Percentiles rank a stretch among this genome's conserved stretches.
Evolutionary conservation across 1,140 invertebrate species (phyloP).

Genomic region (Pteromalus puparum): DNA sequence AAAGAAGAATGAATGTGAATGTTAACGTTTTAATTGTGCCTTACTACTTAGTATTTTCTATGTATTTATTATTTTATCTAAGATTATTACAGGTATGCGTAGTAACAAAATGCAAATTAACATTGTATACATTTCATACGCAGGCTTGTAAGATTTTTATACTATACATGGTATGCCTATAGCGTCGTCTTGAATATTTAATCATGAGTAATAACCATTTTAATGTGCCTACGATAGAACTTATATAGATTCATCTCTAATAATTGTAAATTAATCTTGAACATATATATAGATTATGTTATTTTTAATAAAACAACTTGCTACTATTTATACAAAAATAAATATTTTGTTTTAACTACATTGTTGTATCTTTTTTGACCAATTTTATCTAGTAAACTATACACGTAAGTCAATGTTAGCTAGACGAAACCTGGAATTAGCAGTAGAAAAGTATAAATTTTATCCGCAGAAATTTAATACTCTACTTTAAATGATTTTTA

Average conservation of each 20-base stretch:
- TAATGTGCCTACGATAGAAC: not conserved
- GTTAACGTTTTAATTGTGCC: slow-evolving; percentile 1
- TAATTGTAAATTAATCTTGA: not conserved
- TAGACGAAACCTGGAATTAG: too few species aligned
- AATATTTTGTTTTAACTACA: not conserved
- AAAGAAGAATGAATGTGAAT: not conserved
- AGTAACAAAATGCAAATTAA: slow-evolving; percentile 1
- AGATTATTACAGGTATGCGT: not conserved
- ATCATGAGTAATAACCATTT: not conserved
- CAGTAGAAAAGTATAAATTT: too few species aligned
- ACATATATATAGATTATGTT: not conserved
- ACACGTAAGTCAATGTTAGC: too few species aligned
- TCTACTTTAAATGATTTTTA: too few species aligned
- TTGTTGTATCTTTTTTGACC: too few species aligned
- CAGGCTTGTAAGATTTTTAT: slow-evolving; percentile 4
- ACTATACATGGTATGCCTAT: not conserved
- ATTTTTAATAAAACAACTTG: not conserved
- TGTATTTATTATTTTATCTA: not conserved
- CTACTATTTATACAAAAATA: not conserved
- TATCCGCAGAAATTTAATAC: too few species aligned
- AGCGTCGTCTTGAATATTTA: not conserved
- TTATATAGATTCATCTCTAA: not conserved
- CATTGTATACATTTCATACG: not conserved
- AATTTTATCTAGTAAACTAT: too few species aligned
- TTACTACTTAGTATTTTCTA: not conserved